Evolutionary conservation across 2,113 vertebrate genomes (phyloP), one percentile per base, ranked within the genome.

Genomic region (Hyaena hyaena): DNA sequence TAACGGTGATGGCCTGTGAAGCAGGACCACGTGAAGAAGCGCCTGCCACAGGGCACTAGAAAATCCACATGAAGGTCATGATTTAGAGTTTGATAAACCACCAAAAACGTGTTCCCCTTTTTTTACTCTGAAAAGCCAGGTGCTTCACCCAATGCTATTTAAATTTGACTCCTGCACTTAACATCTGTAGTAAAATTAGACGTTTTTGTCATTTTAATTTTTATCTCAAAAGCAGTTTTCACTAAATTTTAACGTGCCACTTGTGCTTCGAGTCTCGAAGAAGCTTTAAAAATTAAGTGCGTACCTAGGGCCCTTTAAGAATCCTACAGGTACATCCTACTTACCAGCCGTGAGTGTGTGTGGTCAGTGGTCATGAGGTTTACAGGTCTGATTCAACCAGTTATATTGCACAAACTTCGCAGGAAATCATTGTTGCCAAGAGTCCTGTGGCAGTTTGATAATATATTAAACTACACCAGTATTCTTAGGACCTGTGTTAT

Each of bases 281-380:
- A 96, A 93, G 73, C 65, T 95, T 96, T 88, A 68, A 84, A 79
- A 93, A 81, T 69, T 76, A 89, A 69, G 77, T 17, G 43, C 43
- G 28, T 7, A 31, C 31, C 26, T 84, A 19, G 58, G 43, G 24
- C 73, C 66, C 90, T 66, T 74, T 31, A 76, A 48, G 61, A 55
- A 50, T 63, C 73, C 50, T 45, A 26, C 53, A 69, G 74, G 24
- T 39, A 79, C 86, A 74, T 43, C 16, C 2, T 71, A 11, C 53
- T 68, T 76, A 48, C 53, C 65, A 14, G 17, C 71, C 48, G 0
- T 50, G 87, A 55, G 48, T 65, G 69, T 74, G 24, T 24, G 14
- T 76, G 74, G 58, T 85, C 77, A 48, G 10, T 71, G 74, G 50
- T 88, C 77, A 55, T 9, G 55, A 86, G 58, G 71, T 79, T 66